Percentiles rank a stretch among this genome's conserved stretches.
Evolutionary conservation across 92 coral and sea anemone genomes (phyloP).

Genomic region (Epizoanthus fatuus): DNA sequence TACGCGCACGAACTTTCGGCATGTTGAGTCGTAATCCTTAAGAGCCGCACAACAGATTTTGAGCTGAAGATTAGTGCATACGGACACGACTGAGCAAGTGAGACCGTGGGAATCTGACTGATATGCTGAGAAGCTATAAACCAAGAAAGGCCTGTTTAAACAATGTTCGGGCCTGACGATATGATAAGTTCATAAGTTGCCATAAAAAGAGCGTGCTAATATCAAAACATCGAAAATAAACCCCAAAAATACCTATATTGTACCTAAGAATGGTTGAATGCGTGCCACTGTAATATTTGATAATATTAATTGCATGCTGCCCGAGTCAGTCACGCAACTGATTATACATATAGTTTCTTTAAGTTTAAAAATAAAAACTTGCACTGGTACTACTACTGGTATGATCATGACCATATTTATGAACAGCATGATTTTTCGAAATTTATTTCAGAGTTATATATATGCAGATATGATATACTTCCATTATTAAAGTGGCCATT

Average conservation of each 20-base stretch:
- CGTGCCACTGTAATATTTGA: neutral
- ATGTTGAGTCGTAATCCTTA: neutral
- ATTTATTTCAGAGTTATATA: no score
- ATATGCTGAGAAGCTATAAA: neutral
- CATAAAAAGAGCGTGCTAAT: neutral
- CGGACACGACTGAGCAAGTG: neutral
- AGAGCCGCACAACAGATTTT: no score
- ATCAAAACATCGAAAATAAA: no score
- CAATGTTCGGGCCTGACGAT: neutral
- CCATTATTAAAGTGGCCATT: no score
- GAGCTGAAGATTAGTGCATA: no score
- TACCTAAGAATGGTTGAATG: neutral
- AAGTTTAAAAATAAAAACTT: no score
- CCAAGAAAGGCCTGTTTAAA: neutral
- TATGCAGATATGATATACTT: no score
- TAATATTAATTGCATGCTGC: slow-evolving; percentile 5
- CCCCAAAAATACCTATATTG: neutral
- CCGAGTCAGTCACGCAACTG: neutral
- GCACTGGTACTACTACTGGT: no score
- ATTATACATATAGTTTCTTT: neutral
- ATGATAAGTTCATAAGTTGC: no score
- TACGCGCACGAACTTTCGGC: slow-evolving; percentile 34
- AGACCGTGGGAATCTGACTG: neutral
- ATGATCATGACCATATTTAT: no score
- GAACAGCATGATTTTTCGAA: no score